Percentiles rank a stretch among this genome's conserved stretches.
Conservation (phyloP, 37 sponge, comb jelly and placozoan genomes). For the Hormiphora californensis region DNA sequence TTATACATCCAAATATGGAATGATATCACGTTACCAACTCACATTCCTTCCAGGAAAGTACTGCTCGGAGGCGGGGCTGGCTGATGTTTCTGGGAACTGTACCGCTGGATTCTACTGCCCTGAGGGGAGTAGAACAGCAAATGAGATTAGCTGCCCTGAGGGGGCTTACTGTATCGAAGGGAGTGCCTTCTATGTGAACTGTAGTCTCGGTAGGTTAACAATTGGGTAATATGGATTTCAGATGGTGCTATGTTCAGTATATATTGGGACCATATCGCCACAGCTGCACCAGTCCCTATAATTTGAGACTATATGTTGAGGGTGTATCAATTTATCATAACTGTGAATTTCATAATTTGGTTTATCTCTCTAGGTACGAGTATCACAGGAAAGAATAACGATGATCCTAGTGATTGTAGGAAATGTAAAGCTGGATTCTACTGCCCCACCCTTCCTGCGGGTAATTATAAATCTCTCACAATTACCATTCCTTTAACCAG, state of each 20-base stretch:
- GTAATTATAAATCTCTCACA: too few relatives aligned
- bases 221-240: too few relatives aligned
- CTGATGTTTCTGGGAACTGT: constrained; percentile 40
- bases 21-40: too few relatives aligned
- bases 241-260: too few relatives aligned
- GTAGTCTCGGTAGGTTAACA: neutral
- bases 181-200: neutral
- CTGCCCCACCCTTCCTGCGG: constrained; percentile 25
- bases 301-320: too few relatives aligned
- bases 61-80: neutral
- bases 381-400: neutral
- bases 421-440: constrained; percentile 55
- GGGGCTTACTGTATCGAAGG: constrained; percentile 33
- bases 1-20: too few relatives aligned
- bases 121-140: neutral
- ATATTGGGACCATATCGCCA: too few relatives aligned
- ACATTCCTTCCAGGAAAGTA: constrained; percentile 19
- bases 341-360: neutral
- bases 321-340: neutral
- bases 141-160: constrained; percentile 48
- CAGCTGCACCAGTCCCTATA: too few relatives aligned
- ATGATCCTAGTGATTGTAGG: constrained; percentile 18
- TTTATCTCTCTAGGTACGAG: neutral
- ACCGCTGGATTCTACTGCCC: constrained; percentile 59
- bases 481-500: too few relatives aligned